A percentile compares a stretch with the other conserved stretches of the same genome.
These are phyloP conservation scores for Bembecia ichneumoniformis DNA, from an alignment of 2,888 invertebrate species.

Conservation along the genomic window DNA sequence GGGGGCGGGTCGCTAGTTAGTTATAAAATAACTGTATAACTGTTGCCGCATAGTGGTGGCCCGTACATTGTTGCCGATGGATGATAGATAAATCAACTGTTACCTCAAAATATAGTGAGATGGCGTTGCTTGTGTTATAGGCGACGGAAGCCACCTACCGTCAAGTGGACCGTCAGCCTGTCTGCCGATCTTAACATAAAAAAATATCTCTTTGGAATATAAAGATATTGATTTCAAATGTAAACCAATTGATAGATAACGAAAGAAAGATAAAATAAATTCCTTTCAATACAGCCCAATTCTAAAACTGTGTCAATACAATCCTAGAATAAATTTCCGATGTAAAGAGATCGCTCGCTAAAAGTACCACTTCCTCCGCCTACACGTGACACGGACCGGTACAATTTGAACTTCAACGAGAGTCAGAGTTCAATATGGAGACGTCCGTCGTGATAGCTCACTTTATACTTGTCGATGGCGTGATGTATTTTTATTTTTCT, in stretches of 20 bases:
- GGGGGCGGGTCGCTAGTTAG: too few species aligned
- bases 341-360: slow-evolving; percentile 22
- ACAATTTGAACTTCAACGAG: slow-evolving; percentile 9
- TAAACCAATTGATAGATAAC: not conserved
- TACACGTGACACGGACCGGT: slow-evolving; percentile 13
- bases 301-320: slow-evolving; percentile 26
- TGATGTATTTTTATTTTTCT: slow-evolving; percentile 26
- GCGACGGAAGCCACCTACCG: too few species aligned
- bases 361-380: slow-evolving; percentile 22
- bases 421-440: not conserved
- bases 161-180: too few species aligned
- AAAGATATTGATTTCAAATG: not conserved
- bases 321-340: slow-evolving; percentile 25
- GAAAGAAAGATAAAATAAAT: not conserved
- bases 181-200: too few species aligned
- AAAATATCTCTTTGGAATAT: too few species aligned
- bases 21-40: too few species aligned
- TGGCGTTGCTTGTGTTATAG: too few species aligned
- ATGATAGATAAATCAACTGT: too few species aligned
- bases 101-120: too few species aligned
- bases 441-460: slow-evolving; percentile 8
- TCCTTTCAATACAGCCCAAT: slow-evolving; percentile 1
- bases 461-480: slow-evolving; percentile 8
- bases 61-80: too few species aligned
- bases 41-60: too few species aligned